A percentile compares a stretch with the other conserved stretches of the same genome.
Conservation (phyloP, 37 sponge, comb jelly and placozoan species). For the Axinella damicornis region DNA sequence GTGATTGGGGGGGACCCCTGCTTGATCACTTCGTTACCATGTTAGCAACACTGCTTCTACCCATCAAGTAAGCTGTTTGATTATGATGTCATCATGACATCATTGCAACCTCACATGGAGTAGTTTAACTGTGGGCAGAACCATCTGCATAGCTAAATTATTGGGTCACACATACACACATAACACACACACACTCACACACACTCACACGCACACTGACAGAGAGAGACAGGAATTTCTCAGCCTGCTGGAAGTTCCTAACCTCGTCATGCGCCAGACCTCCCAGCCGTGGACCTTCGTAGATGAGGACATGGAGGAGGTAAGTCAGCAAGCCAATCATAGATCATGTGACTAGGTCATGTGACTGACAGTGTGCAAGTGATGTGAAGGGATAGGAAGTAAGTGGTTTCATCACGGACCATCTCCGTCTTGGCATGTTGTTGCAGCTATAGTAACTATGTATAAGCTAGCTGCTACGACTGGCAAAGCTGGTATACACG, state of each 20-base stretch:
- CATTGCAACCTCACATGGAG: not conserved
- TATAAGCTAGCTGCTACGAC: no score
- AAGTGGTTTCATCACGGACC: no score
- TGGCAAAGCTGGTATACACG: no score
- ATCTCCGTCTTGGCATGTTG: no score
- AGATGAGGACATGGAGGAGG: slow-evolving; percentile 63
- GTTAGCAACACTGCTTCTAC: slow-evolving; percentile 80
- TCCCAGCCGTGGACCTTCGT: slow-evolving; percentile 66
- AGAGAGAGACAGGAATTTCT: slow-evolving; percentile 80
- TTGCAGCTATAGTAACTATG: no score
- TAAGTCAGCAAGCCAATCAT: not conserved
- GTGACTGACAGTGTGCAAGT: no score
- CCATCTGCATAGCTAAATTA: not conserved
- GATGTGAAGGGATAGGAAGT: no score
- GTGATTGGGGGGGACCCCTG: slow-evolving; percentile 84
- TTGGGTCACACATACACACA: not conserved
- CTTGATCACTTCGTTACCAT: slow-evolving; percentile 85
- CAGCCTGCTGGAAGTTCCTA: slow-evolving; percentile 27
- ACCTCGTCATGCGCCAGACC: not conserved
- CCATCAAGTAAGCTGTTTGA: slow-evolving; percentile 82
- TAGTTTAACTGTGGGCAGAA: not conserved
- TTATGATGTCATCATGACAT: not conserved
- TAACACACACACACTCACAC: no score
- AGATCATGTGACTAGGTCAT: no score
- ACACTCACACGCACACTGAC: no score